Conservation (phyloP, 2,888 invertebrate genomes). For the Cryptocephalus moraei region DNA sequence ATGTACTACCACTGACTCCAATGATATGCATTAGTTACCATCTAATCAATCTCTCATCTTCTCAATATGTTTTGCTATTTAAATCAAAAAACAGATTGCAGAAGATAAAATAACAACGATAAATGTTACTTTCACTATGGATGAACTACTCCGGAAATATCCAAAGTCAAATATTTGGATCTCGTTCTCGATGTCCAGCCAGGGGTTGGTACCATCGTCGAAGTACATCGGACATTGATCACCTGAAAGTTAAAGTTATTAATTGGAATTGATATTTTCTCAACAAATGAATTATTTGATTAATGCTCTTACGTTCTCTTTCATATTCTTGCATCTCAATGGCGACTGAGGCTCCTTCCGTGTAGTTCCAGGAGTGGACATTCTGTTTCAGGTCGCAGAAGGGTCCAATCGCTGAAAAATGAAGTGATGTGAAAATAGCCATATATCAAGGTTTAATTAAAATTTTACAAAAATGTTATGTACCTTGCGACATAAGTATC, state of each 20-base stretch:
- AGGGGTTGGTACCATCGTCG: conserved; percentile 87
- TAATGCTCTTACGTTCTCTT: conserved; percentile 60
- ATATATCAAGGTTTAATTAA: neutral
- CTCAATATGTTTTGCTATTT: neutral
- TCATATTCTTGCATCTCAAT: conserved; percentile 87
- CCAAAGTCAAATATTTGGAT: conserved; percentile 60
- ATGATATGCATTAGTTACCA: too few relatives aligned
- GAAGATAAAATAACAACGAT: neutral
- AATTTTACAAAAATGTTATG: neutral
- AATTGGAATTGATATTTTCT: neutral
- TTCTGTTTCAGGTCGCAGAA: conserved; percentile 85
- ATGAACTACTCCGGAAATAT: conserved; percentile 14
- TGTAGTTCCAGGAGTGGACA: conserved; percentile 78
- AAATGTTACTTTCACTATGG: neutral
- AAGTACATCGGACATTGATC: conserved; percentile 98
- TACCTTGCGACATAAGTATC: conserved; percentile 64
- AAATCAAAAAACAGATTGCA: neutral
- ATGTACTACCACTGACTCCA: too few relatives aligned
- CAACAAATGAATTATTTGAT: neutral
- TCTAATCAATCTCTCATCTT: too few relatives aligned
- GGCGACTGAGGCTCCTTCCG: conserved; percentile 88
- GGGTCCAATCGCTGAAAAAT: conserved; percentile 74
- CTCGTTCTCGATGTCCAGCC: conserved; percentile 60
- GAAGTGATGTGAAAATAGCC: too few relatives aligned
- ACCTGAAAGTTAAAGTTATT: conserved; percentile 39